Conservation (phyloP, 2,113 vertebrate genomes). For the Galbula dea region DNA sequence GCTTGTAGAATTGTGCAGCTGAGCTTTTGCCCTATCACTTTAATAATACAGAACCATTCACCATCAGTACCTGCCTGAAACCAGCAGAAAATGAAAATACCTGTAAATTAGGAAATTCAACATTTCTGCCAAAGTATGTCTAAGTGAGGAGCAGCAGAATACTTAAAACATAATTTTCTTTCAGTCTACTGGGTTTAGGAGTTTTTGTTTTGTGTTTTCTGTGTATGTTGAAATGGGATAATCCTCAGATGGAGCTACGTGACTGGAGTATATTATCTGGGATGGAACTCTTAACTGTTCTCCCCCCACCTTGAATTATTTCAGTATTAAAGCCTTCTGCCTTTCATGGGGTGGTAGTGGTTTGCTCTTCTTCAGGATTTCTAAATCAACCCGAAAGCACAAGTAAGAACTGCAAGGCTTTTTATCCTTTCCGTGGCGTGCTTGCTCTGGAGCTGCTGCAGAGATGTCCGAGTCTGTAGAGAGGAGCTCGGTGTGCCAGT, state of each 20-base stretch:
- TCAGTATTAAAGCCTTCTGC: neutral
- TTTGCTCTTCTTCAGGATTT: neutral
- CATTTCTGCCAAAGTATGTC: neutral
- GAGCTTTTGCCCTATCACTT: neutral
- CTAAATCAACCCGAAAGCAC: neutral
- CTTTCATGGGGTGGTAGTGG: neutral
- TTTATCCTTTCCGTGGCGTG: neutral
- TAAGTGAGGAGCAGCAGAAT: neutral
- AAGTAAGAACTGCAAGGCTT: neutral
- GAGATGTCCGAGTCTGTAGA: neutral
- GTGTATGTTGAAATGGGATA: neutral
- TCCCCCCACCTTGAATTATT: neutral
- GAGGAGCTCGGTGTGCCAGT: neutral
- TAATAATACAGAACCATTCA: neutral
- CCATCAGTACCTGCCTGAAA: neutral
- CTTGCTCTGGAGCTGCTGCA: neutral
- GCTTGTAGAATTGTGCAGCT: neutral
- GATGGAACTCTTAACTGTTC: neutral
- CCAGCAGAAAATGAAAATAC: neutral
- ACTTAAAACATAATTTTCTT: neutral
- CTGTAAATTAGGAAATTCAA: neutral
- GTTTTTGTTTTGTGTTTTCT: neutral
- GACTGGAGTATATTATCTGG: neutral
- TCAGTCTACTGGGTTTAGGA: neutral
- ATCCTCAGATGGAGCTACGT: neutral